A percentile compares a stretch with the other conserved stretches of the same genome.
Evolutionary conservation across 2,113 vertebrate genomes (phyloP).

Genomic region (Sula dactylatra): DNA sequence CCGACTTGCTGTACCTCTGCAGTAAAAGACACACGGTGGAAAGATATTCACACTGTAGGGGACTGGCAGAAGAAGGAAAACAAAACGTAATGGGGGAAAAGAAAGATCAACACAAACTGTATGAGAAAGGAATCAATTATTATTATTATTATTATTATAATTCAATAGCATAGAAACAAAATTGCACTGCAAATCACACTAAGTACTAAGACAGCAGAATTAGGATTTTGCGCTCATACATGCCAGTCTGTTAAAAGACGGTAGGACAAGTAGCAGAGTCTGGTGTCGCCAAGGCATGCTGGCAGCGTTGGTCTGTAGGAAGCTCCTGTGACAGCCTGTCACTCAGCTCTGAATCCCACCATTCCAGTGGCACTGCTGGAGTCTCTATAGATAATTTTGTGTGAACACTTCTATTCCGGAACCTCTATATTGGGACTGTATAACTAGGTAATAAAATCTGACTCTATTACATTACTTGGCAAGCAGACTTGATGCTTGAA

Average conservation of each 20-base stretch:
- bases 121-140: not conserved
- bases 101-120: not conserved
- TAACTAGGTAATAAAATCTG: not conserved
- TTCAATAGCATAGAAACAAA: not conserved
- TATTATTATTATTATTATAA: not conserved
- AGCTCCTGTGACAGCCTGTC: not conserved
- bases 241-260: fast-evolving
- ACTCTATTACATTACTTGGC: not conserved
- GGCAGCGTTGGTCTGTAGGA: fast-evolving
- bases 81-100: not conserved
- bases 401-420: not conserved
- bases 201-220: not conserved
- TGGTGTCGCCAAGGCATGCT: fast-evolving
- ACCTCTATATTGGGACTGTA: not conserved
- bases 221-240: no score
- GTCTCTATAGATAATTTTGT: not conserved
- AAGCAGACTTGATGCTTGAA: not conserved
- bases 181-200: fast-evolving
- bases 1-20: not conserved
- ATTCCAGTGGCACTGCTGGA: not conserved
- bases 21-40: fast-evolving
- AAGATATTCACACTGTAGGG: not conserved
- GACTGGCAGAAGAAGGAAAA: not conserved
- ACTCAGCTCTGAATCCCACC: not conserved
- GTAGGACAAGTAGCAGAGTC: not conserved